phyloP scores from a whole-genome alignment of 2,113 vertebrate species.

The Scortum barcoo region DNA sequence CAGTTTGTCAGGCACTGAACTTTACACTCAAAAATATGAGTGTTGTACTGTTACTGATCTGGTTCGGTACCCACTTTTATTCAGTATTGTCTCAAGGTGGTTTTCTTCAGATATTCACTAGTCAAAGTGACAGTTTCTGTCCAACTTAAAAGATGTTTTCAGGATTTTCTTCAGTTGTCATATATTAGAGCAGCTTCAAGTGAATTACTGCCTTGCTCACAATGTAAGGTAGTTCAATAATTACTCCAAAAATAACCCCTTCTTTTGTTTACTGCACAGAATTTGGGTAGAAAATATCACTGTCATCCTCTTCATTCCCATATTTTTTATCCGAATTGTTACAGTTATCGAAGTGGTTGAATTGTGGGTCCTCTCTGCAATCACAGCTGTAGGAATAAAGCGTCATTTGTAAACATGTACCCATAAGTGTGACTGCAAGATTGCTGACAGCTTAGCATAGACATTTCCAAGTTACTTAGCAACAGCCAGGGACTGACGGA shows the following conservation, averaged over 20 bases:
- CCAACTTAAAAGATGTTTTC: background rate
- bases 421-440: constrained; percentile 37
- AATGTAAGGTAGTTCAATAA: background rate
- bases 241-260: background rate
- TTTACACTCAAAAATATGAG: no score
- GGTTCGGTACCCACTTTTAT: no score
- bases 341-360: background rate
- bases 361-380: background rate
- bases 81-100: no score
- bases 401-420: constrained; percentile 33
- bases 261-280: background rate
- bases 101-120: background rate
- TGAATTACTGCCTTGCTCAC: background rate
- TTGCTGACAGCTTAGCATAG: constrained; percentile 52
- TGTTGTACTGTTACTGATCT: no score
- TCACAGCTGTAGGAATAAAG: constrained; percentile 28
- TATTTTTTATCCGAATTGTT: background rate
- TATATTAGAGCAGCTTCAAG: background rate
- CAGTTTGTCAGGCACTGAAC: no score
- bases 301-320: no score
- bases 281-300: background rate
- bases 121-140: background rate
- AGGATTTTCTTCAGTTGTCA: background rate
- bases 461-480: constrained; percentile 70
- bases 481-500: constrained; percentile 52